Evolutionary conservation across 2,888 invertebrate genomes (phyloP).

Genomic region (Drosophila mimica): DNA sequence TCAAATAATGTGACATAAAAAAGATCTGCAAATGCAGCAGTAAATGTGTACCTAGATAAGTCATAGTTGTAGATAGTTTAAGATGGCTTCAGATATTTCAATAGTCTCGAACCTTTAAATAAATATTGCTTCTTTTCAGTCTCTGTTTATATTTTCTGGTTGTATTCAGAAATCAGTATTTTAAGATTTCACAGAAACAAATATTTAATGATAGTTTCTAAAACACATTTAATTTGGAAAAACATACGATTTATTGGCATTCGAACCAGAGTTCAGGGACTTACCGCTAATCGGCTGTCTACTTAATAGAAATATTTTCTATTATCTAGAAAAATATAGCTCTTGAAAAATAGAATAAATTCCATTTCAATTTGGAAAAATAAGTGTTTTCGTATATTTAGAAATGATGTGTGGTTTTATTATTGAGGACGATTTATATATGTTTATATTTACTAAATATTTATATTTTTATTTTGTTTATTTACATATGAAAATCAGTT

Average conservation of each 20-base stretch:
- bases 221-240: neutral
- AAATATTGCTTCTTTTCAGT: neutral
- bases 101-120: neutral
- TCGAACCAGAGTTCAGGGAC: neutral
- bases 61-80: neutral
- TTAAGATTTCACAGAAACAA: too few species aligned
- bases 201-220: neutral
- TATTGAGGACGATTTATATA: too few species aligned
- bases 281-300: neutral
- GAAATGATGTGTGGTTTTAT: neutral
- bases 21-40: neutral
- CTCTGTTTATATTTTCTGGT: neutral
- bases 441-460: neutral
- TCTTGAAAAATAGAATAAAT: neutral
- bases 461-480: neutral
- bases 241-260: fast-evolving
- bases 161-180: neutral
- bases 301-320: neutral
- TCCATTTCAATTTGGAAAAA: neutral
- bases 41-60: neutral
- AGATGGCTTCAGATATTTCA: neutral
- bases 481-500: too few species aligned
- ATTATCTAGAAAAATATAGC: neutral
- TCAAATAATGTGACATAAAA: neutral
- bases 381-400: neutral